Evolutionary conservation across 2,888 invertebrate genomes (phyloP).

Genomic region (Serripes groenlandicus): DNA sequence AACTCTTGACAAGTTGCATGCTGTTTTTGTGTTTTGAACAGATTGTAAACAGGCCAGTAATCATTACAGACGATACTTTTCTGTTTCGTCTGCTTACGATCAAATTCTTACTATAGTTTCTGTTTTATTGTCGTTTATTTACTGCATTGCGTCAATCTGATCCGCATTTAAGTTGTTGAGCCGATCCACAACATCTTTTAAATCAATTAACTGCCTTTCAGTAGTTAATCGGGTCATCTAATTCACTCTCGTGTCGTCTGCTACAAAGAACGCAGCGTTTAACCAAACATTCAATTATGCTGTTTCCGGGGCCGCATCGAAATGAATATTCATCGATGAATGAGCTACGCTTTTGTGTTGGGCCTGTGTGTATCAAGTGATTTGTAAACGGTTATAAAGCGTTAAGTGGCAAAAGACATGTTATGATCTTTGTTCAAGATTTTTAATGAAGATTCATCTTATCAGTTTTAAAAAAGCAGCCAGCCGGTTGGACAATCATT

Average conservation of each 20-base stretch:
- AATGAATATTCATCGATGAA: constrained; percentile 71
- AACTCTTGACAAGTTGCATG: background rate
- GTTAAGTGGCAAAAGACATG: constrained; percentile 69
- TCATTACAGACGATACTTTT: background rate
- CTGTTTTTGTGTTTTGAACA: constrained; percentile 1
- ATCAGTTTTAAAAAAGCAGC: constrained; percentile 5
- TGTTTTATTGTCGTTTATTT: background rate
- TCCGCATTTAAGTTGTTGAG: background rate
- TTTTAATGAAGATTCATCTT: constrained; percentile 25
- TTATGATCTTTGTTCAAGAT: constrained; percentile 65
- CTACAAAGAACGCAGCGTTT: constrained; percentile 27
- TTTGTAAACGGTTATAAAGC: constrained; percentile 68
- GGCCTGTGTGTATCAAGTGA: constrained; percentile 67
- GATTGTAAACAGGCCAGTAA: background rate
- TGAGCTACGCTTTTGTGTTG: constrained; percentile 61
- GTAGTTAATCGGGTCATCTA: constrained; percentile 27
- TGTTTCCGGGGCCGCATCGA: constrained; percentile 50
- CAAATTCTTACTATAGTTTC: background rate
- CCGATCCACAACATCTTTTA: constrained; percentile 1
- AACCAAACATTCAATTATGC: constrained; percentile 57
- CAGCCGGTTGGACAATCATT: background rate
- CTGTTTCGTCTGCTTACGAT: background rate
- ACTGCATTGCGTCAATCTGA: background rate
- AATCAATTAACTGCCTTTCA: constrained; percentile 17
- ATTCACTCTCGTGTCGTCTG: constrained; percentile 22